Evolutionary conservation across 2,888 invertebrate genomes (phyloP), one percentile per base, ranked within the genome.

Genomic region (Prostheceraeus crozeri): DNA sequence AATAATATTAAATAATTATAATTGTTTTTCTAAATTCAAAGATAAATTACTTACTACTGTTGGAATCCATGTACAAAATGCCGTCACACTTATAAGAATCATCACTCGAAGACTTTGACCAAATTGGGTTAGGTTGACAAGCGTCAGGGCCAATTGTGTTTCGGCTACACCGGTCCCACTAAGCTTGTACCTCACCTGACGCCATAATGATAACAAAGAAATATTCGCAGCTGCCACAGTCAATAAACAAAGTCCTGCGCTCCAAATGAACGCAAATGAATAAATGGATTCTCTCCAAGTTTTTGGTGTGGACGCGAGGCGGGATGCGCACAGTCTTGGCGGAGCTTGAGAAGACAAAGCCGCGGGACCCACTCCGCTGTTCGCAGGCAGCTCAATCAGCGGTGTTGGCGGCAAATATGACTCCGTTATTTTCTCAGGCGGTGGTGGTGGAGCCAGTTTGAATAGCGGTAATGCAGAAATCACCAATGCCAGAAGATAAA

Each of bases 31-130:
- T 8, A n/a, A 33, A 8, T 33, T 33, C n/a, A n/a, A 8, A 33
- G n/a, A 8, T 33, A 8, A 8, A 33, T 33, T 33, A 33, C 52
- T 55, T 48, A 55, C 55, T 4, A 55, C 19, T 4, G 55, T 55
- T 6, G 55, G 55, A 8, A 55, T 55, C 55, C 55, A 55, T 10
- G 54, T 55, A 23, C 55, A 55, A n/a, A 35, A 21, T 14, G 23
- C 33, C 6, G 25, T 25, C 30, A 55, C 14, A 33, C 55, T 55
- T 8, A 55, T 55, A 11, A 55, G 14, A 53, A 23, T 36, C 4
- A 48, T 16, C 3, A 55, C 55, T 23, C 55, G 55, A 35, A 28
- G 25, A 3, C 35, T 55, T 21, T 55, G 33, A 21, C 33, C 23
- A 21, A 55, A 55, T 3, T 23, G 30, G 16, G 36, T 25, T 4